Percentiles rank a stretch among this genome's conserved stretches.
phyloP scores from a whole-genome alignment of 2,888 invertebrate species.

The Minunthozetes semirufus region DNA sequence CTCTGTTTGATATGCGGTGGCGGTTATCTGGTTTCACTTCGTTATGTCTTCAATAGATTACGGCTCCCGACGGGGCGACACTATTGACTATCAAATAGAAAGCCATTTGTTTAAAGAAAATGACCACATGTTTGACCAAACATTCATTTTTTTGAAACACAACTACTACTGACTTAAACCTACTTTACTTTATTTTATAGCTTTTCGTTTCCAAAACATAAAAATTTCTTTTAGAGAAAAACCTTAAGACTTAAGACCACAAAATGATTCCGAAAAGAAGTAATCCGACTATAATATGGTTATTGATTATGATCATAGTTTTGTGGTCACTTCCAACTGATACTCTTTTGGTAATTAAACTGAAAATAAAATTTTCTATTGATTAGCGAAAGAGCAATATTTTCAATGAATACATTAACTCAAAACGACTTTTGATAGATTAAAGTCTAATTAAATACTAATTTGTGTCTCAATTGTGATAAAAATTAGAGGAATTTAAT shows the following conservation, averaged over 20 bases:
- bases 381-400: too few relatives aligned
- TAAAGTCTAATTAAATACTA: not conserved
- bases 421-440: not conserved
- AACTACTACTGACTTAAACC: not conserved
- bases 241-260: too few relatives aligned
- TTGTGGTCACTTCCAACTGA: too few relatives aligned
- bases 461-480: not conserved
- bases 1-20: not conserved
- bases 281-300: too few relatives aligned
- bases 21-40: not conserved
- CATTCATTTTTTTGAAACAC: not conserved
- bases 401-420: not conserved
- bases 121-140: conserved; percentile 1
- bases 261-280: too few relatives aligned
- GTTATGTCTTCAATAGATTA: not conserved
- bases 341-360: too few relatives aligned
- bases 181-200: too few relatives aligned
- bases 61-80: not conserved
- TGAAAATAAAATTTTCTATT: too few relatives aligned
- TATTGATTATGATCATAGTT: too few relatives aligned
- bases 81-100: not conserved
- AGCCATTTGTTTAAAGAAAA: not conserved
- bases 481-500: too few relatives aligned
- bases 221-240: too few relatives aligned
- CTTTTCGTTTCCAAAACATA: too few relatives aligned